phyloP scores from a whole-genome alignment of 2,888 invertebrate species.

The Suillia variegata region DNA sequence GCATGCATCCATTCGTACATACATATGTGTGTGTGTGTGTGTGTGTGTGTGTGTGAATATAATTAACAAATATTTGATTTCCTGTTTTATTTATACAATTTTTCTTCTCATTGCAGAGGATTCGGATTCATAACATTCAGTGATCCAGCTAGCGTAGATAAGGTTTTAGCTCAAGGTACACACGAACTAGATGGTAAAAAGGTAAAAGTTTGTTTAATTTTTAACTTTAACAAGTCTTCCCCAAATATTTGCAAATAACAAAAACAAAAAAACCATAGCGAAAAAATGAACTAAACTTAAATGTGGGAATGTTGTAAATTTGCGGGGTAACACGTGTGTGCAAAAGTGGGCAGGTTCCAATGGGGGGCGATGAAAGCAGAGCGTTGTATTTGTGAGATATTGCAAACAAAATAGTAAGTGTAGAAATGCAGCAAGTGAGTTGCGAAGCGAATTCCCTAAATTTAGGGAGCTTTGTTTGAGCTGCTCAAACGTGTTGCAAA shows the following conservation, averaged over 20 bases:
- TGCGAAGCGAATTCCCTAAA: too few relatives aligned
- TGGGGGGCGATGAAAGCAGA: too few relatives aligned
- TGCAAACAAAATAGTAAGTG: too few relatives aligned
- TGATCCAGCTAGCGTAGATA: conserved; percentile 98
- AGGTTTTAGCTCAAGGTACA: conserved; percentile 96
- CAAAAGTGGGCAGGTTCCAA: too few relatives aligned
- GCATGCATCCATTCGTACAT: too few relatives aligned
- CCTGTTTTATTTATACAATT: too few relatives aligned
- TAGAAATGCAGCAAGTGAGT: too few relatives aligned
- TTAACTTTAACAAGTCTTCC: too few relatives aligned
- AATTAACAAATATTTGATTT: conserved; percentile 12
- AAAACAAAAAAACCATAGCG: background rate
- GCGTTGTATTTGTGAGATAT: too few relatives aligned
- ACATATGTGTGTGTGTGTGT: background rate
- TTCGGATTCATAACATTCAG: conserved; percentile 99
- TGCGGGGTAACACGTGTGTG: background rate
- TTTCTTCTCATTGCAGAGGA: conserved; percentile 74
- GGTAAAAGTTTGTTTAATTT: conserved; percentile 72
- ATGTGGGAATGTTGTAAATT: background rate
- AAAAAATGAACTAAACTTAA: background rate
- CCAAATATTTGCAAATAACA: background rate
- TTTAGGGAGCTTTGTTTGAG: background rate
- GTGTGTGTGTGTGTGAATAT: background rate
- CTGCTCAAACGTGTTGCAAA: conserved; percentile 5
- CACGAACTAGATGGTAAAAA: conserved; percentile 99